phyloP scores from a whole-genome alignment of 35 echinoderm and acorn worm genomes.

The Patiria miniata region DNA sequence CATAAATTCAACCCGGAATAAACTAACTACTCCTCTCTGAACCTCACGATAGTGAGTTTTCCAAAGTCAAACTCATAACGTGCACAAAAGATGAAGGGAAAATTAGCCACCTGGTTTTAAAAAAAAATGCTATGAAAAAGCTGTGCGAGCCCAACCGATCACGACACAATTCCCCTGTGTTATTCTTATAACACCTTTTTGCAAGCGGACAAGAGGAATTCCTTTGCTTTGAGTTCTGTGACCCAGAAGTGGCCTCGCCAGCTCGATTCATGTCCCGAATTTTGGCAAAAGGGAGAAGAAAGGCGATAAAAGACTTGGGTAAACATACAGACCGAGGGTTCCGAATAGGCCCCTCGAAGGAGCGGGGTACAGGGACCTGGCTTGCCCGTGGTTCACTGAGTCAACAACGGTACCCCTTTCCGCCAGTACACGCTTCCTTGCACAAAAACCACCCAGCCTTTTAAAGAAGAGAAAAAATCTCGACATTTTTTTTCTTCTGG shows the following conservation, averaged over 20 bases:
- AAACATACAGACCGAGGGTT: background rate
- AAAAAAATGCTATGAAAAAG: background rate
- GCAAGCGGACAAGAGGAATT: background rate
- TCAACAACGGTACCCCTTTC: constrained; percentile 3
- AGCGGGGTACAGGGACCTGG: background rate
- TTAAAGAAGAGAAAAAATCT: background rate
- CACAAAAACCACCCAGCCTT: background rate
- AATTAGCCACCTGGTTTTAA: no score
- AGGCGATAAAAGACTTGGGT: background rate
- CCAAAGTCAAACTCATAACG: no score
- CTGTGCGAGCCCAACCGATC: background rate
- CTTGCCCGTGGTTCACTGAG: background rate
- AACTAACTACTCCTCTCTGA: no score
- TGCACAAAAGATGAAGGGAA: no score
- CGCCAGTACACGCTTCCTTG: background rate
- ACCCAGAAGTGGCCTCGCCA: background rate
- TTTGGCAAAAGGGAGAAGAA: background rate
- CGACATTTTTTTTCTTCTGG: background rate
- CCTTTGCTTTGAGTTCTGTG: background rate
- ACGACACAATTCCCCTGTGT: background rate
- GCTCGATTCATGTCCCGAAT: background rate
- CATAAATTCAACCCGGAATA: no score
- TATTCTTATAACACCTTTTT: background rate
- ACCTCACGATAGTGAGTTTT: no score
- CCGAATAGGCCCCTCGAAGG: background rate